phyloP scores from a whole-genome alignment of 2,888 invertebrate genomes.

The Polydrusus pterygomalis region DNA sequence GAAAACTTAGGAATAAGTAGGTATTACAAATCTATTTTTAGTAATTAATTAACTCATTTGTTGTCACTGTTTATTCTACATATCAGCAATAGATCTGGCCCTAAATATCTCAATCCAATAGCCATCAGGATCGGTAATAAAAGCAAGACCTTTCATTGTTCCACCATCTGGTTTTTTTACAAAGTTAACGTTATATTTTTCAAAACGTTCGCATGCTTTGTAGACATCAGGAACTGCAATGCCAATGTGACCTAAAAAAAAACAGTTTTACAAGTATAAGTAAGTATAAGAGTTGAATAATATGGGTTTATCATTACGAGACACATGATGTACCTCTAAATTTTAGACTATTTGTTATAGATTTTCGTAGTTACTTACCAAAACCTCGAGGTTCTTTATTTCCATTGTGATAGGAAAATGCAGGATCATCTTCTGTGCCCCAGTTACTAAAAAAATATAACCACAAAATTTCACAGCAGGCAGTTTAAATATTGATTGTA shows the following conservation, averaged over 20 bases:
- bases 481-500: too few species aligned
- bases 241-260: slow-evolving; percentile 87
- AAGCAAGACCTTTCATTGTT: slow-evolving; percentile 95
- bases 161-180: slow-evolving; percentile 93
- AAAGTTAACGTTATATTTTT: slow-evolving; percentile 89
- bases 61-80: slow-evolving; percentile 20
- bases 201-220: slow-evolving; percentile 89
- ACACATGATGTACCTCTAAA: too few species aligned
- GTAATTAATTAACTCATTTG: background rate
- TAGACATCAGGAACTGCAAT: slow-evolving; percentile 92
- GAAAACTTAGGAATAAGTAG: too few species aligned
- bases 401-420: slow-evolving; percentile 90
- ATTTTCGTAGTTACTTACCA: slow-evolving; percentile 76
- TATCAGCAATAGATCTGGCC: slow-evolving; percentile 46
- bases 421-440: slow-evolving; percentile 91
- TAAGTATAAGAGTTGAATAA: too few species aligned
- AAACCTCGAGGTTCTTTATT: slow-evolving; percentile 92
- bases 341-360: too few species aligned
- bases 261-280: background rate
- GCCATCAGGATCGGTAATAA: slow-evolving; percentile 96
- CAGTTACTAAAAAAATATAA: slow-evolving; percentile 84
- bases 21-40: too few species aligned
- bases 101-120: slow-evolving; percentile 89
- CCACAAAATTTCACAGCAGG: background rate
- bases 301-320: too few species aligned